phyloP scores from a whole-genome alignment of 2,113 vertebrate species.

The Calonectris borealis region DNA sequence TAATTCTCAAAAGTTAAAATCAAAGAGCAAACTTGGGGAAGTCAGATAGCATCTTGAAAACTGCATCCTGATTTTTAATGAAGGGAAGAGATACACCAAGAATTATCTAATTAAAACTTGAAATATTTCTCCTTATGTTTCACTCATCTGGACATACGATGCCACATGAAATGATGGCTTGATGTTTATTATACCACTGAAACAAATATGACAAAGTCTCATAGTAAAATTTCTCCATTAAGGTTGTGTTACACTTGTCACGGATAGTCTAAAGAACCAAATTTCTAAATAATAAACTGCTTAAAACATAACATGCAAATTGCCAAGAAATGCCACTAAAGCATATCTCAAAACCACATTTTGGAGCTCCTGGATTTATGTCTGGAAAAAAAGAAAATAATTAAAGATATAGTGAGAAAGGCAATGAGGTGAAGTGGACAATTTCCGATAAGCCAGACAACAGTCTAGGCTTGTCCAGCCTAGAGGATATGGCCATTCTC shows the following conservation, averaged over 20 bases:
- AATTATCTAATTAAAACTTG: background rate
- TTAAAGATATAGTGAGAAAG: background rate
- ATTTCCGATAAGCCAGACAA: background rate
- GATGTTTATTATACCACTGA: background rate
- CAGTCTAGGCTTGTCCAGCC: background rate
- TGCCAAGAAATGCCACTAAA: background rate
- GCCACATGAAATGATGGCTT: background rate
- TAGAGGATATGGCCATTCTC: background rate
- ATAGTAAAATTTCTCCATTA: background rate
- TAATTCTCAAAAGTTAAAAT: background rate
- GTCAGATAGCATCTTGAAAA: background rate
- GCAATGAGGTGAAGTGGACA: background rate
- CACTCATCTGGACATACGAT: background rate
- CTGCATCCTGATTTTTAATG: background rate
- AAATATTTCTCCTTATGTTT: background rate
- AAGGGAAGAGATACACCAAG: background rate
- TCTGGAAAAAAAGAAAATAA: background rate
- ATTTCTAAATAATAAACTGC: background rate
- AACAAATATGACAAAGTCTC: background rate
- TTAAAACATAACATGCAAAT: background rate
- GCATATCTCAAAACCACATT: background rate
- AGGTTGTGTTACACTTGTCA: background rate
- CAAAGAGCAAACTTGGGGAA: background rate
- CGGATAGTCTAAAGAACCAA: background rate
- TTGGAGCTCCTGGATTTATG: background rate